phyloP scores from a whole-genome alignment of 2,113 vertebrate genomes.

The Acanthochromis polyacanthus region DNA sequence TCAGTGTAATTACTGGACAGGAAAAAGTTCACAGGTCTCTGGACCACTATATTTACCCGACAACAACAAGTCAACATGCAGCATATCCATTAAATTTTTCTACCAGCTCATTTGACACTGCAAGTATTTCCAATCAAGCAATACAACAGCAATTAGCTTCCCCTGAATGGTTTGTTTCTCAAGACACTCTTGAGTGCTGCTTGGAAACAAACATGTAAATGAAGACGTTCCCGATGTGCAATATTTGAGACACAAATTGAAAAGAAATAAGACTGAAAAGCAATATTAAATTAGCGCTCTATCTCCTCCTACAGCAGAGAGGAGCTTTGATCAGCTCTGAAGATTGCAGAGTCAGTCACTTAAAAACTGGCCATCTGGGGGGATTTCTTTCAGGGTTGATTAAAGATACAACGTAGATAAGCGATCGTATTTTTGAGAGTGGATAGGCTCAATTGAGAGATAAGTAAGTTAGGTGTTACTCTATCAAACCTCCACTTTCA shows the following conservation, averaged over 20 bases:
- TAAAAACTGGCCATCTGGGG: slow-evolving; percentile 37
- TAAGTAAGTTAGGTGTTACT: slow-evolving; percentile 32
- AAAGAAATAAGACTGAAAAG: slow-evolving; percentile 38
- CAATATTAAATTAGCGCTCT: slow-evolving; percentile 31
- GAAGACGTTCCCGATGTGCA: slow-evolving; percentile 44
- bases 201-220: slow-evolving; percentile 77
- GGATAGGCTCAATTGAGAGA: slow-evolving; percentile 33
- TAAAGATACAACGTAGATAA: slow-evolving; percentile 50
- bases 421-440: slow-evolving; percentile 25
- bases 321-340: slow-evolving; percentile 12
- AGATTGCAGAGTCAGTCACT: slow-evolving; percentile 37
- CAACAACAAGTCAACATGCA: slow-evolving; percentile 17
- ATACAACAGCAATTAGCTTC: slow-evolving; percentile 77
- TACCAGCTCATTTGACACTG: slow-evolving; percentile 41
- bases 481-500: slow-evolving; percentile 30
- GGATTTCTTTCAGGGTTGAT: slow-evolving; percentile 51
- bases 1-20: slow-evolving; percentile 7
- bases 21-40: slow-evolving; percentile 25
- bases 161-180: slow-evolving; percentile 75
- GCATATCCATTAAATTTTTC: slow-evolving; percentile 27
- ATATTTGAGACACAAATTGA: slow-evolving; percentile 61
- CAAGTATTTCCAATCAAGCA: slow-evolving; percentile 73
- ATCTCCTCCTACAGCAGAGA: slow-evolving; percentile 18
- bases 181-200: slow-evolving; percentile 66
- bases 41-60: neutral